These are phyloP conservation scores for Madoqua kirkii DNA, from an alignment of 2,113 vertebrate species.

Conservation along the genomic window DNA sequence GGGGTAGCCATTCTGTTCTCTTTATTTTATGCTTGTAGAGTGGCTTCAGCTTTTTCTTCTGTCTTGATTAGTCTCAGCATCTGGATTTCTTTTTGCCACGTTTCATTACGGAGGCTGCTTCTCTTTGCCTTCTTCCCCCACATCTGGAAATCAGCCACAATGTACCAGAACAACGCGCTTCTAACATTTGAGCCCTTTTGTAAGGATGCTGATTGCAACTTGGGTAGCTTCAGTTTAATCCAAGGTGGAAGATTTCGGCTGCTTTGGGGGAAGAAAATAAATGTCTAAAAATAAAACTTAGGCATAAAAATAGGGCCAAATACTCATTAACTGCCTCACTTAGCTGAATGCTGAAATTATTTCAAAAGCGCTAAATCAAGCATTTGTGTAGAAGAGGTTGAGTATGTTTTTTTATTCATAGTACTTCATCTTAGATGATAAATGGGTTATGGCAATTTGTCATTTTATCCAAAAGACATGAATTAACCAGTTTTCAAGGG, in stretches of 20 bases:
- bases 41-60: constrained; percentile 26
- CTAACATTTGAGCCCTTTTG: constrained; percentile 63
- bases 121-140: constrained; percentile 21
- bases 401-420: constrained; percentile 31
- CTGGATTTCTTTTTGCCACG: constrained; percentile 23
- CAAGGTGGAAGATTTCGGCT: constrained; percentile 64
- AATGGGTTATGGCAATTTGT: constrained; percentile 64
- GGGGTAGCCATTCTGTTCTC: neutral
- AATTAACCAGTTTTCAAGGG: constrained; percentile 46
- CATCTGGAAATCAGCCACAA: constrained; percentile 50
- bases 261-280: constrained; percentile 45
- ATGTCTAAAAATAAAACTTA: constrained; percentile 69
- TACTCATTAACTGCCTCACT: constrained; percentile 68
- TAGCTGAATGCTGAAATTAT: constrained; percentile 69
- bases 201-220: constrained; percentile 61
- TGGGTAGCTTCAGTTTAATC: constrained; percentile 51
- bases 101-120: neutral
- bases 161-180: constrained; percentile 1
- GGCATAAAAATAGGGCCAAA: constrained; percentile 71
- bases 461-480: constrained; percentile 50
- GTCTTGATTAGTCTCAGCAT: constrained; percentile 42
- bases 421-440: constrained; percentile 62
- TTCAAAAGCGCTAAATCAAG: constrained; percentile 68
- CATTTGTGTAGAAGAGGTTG: constrained; percentile 58
- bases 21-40: neutral